These are phyloP conservation scores for Semnornis frantzii DNA, from an alignment of 2,113 vertebrate species.

Conservation along the genomic window DNA sequence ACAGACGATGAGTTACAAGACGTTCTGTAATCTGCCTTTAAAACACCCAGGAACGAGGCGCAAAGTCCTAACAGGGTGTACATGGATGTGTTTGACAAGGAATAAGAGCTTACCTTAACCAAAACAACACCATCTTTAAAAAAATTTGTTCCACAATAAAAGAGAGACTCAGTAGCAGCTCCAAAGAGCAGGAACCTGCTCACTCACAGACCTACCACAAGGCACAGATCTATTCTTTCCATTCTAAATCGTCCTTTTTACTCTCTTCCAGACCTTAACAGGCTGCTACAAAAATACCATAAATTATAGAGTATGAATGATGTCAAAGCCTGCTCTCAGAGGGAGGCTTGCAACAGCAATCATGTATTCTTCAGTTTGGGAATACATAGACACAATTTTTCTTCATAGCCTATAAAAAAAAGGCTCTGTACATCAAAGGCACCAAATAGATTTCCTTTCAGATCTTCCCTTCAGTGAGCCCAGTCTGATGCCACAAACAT, in stretches of 20 bases:
- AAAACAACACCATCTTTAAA: background rate
- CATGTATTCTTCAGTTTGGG: slow-evolving; percentile 12
- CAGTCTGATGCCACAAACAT: background rate
- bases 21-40: slow-evolving; percentile 23
- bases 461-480: background rate
- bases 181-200: background rate
- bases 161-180: background rate
- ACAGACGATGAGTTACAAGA: slow-evolving; percentile 27
- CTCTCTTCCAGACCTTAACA: slow-evolving; percentile 19
- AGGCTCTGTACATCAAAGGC: slow-evolving; percentile 6
- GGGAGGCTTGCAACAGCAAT: background rate
- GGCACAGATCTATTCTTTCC: background rate
- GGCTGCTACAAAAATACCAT: slow-evolving; percentile 57
- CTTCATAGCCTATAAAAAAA: background rate
- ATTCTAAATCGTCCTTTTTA: background rate
- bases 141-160: background rate
- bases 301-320: slow-evolving; percentile 63
- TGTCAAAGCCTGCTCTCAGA: slow-evolving; percentile 47
- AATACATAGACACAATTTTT: slow-evolving; percentile 39
- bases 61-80: slow-evolving; percentile 27
- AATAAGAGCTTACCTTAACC: slow-evolving; percentile 11
- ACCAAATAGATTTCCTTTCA: background rate
- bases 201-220: background rate
- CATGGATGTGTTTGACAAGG: slow-evolving; percentile 33
- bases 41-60: background rate